phyloP scores from a whole-genome alignment of 2,797 vertebrate species.

The Peromyscus melanophrys region DNA sequence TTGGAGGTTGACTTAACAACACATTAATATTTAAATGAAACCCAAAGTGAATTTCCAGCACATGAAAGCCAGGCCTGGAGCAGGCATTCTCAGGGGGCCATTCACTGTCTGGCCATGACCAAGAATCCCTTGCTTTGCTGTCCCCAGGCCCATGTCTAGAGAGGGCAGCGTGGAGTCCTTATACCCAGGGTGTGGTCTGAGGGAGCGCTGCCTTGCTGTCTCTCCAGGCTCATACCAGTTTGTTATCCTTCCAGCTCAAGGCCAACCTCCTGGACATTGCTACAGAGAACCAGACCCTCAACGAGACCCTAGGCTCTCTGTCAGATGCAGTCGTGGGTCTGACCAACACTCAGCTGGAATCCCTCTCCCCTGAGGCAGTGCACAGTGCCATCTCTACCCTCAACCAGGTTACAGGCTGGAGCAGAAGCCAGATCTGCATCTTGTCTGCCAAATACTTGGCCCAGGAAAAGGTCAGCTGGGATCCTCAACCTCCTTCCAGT shows the following conservation, averaged over 20 bases:
- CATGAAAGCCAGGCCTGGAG: background rate
- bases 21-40: constrained; percentile 62
- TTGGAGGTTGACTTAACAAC: constrained; percentile 45
- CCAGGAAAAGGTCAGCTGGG: constrained; percentile 89
- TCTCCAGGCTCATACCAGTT: background rate
- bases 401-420: constrained; percentile 91
- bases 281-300: constrained; percentile 90
- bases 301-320: constrained; percentile 90
- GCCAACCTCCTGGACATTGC: constrained; percentile 89
- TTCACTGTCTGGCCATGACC: background rate
- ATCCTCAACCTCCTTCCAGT: background rate
- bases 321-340: constrained; percentile 91
- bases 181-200: background rate
- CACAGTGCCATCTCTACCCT: constrained; percentile 89
- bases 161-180: background rate
- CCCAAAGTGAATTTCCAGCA: background rate
- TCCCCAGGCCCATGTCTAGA: background rate
- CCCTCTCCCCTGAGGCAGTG: constrained; percentile 90
- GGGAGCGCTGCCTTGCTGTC: background rate
- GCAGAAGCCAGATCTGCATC: constrained; percentile 90
- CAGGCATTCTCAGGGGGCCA: rapidly evolving
- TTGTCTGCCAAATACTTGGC: constrained; percentile 91
- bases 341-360: constrained; percentile 89
- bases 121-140: background rate
- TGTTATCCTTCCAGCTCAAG: constrained; percentile 89